These are phyloP conservation scores for Chymomyza procnemis DNA, from an alignment of 2,888 invertebrate genomes.

Conservation along the genomic window DNA sequence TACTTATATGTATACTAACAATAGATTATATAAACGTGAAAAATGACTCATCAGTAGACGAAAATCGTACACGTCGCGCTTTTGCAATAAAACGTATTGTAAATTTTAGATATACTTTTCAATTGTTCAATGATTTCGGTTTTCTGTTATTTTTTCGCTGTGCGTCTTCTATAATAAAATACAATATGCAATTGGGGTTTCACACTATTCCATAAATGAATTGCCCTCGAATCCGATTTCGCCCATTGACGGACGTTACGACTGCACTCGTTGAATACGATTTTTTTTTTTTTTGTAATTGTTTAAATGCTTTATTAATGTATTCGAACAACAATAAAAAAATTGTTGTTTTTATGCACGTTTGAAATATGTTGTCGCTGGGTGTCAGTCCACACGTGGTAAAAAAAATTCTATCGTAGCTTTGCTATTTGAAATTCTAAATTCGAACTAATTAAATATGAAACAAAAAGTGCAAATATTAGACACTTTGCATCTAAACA, in stretches of 20 bases:
- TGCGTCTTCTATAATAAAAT: neutral
- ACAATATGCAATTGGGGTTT: slow-evolving; percentile 13
- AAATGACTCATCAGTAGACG: slow-evolving; percentile 46
- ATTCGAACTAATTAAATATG: neutral
- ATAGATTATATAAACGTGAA: slow-evolving; percentile 52
- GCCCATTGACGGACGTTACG: neutral
- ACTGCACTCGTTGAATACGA: neutral
- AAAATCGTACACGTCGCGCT: slow-evolving; percentile 15
- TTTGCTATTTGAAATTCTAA: neutral
- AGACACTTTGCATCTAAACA: neutral
- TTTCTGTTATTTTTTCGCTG: neutral
- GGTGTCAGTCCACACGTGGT: neutral
- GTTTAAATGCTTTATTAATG: neutral
- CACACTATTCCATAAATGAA: neutral
- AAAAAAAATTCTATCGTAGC: neutral
- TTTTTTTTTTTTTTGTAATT: neutral
- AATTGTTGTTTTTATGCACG: neutral
- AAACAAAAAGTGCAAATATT: neutral
- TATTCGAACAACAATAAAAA: neutral
- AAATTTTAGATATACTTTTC: slow-evolving; percentile 15
- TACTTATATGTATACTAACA: slow-evolving; percentile 4
- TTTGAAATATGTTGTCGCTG: neutral
- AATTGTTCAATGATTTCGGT: slow-evolving; percentile 25
- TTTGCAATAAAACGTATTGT: slow-evolving; percentile 20
- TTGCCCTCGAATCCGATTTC: neutral